Evolutionary conservation across 1,140 invertebrate species (phyloP), one percentile per base, ranked within the genome.

Genomic region (Drosophila sturtevanti): DNA sequence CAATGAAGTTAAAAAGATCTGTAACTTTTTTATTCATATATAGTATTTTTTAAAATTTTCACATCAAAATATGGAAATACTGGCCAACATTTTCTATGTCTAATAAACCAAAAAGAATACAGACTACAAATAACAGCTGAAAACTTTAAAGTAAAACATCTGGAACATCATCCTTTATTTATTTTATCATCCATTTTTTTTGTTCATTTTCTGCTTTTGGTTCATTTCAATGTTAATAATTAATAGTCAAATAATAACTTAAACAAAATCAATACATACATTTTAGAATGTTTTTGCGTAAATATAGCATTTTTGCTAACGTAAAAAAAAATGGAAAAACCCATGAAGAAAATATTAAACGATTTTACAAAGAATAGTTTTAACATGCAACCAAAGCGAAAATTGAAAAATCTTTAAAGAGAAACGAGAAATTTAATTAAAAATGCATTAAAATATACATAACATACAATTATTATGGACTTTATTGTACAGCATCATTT

Each of bases 201-300:
- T 9, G 14, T 48, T 21, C 16, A 21, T 48, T 48, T 58, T 56
- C 41, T 66, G 27, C 60, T 77, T 59, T 54, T 31, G 37, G 63
- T 59, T 75, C 44, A 44, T 65, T 63, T 60, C 68, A 69, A 71
- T 77, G 75, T 70, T 77, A 63, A 78, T 67, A 77, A 60, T 60
- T 75, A 66, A 77, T 79, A 79, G 74, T 77, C 76, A 74, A 80
- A 74, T 77, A 60, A 70, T 59, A 54, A 69, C 44, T 65, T 61
- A 77, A 68, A 67, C 31, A 68, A 74, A 63, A 35, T 51, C 14
- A 62, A 35, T 14, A 61, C 27, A 65, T 74, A 67, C 78, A 80
- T 80, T 78, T 80, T 80, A 80, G 62, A 80, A 77, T 78, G 78
- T 78, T 80, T 80, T 78, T 80, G 78, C 75, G 78, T 78, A 80